Conservation (phyloP, 1,140 invertebrate species). For the Pinna nobilis region DNA sequence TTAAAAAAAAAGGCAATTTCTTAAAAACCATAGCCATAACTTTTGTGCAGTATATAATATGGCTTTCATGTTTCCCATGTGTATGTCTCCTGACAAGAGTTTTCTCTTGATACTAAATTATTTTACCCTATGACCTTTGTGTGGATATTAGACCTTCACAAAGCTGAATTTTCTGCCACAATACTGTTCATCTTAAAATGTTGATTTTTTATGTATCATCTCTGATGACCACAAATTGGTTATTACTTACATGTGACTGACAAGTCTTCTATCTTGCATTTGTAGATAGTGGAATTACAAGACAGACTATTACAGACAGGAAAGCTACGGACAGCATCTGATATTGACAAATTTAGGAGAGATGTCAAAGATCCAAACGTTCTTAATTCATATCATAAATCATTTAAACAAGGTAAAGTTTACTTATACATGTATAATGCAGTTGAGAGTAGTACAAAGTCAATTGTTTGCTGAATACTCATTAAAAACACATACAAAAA, state of each 20-base stretch:
- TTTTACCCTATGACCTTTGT: no score
- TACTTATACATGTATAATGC: not conserved
- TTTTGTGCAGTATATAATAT: no score
- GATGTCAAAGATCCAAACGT: conserved; percentile 61
- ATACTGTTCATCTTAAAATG: not conserved
- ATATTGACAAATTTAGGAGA: conserved; percentile 59
- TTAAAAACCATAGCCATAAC: no score
- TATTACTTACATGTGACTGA: not conserved
- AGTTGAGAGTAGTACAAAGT: no score
- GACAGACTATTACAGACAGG: conserved; percentile 61
- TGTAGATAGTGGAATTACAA: conserved; percentile 62
- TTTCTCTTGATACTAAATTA: no score
- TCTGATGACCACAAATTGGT: not conserved
- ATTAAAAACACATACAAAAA: no score
- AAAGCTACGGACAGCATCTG: conserved; percentile 60
- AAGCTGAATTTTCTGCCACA: not conserved
- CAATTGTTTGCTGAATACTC: no score
- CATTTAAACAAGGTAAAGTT: conserved; percentile 24
- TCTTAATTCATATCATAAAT: conserved; percentile 58
- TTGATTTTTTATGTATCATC: not conserved
- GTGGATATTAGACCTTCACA: no score
- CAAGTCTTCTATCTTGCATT: not conserved
- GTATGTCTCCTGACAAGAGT: no score
- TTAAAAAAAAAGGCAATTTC: no score
- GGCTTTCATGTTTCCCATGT: no score